A percentile compares a stretch with the other conserved stretches of the same genome.
These are phyloP conservation scores for Hetaerina americana DNA, from an alignment of 1,140 invertebrate genomes.

Conservation along the genomic window DNA sequence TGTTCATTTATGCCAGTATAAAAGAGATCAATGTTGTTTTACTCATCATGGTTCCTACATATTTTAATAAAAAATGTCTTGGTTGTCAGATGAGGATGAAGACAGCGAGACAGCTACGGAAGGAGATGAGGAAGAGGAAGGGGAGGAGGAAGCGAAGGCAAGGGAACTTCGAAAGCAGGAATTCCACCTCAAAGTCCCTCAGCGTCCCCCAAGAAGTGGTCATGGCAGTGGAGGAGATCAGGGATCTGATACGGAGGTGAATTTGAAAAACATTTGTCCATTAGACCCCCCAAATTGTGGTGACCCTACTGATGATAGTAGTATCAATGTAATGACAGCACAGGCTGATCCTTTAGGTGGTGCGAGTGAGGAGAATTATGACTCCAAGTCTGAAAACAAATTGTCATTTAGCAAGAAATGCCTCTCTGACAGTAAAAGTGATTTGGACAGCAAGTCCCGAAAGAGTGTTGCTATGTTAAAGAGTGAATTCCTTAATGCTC, in stretches of 20 bases:
- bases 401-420: no score
- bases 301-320: background rate
- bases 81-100: conserved; percentile 37
- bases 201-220: conserved; percentile 28
- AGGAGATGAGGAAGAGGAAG: conserved; percentile 55
- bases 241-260: conserved; percentile 63
- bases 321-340: background rate
- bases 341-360: background rate
- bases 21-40: background rate
- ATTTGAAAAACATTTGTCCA: background rate
- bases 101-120: conserved; percentile 52
- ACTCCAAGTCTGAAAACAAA: no score
- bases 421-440: background rate
- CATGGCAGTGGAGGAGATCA: conserved; percentile 40
- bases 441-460: background rate
- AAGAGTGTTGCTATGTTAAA: background rate
- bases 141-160: conserved; percentile 27
- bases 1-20: no score
- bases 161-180: conserved; percentile 51
- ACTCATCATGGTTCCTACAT: background rate
- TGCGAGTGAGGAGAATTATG: background rate
- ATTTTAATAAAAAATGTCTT: background rate
- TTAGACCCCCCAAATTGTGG: background rate
- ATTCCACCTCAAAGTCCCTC: conserved; percentile 47
- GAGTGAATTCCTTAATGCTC: background rate